A percentile compares a stretch with the other conserved stretches of the same genome.
phyloP scores from a whole-genome alignment of 2,113 vertebrate species.

The Equus przewalskii region DNA sequence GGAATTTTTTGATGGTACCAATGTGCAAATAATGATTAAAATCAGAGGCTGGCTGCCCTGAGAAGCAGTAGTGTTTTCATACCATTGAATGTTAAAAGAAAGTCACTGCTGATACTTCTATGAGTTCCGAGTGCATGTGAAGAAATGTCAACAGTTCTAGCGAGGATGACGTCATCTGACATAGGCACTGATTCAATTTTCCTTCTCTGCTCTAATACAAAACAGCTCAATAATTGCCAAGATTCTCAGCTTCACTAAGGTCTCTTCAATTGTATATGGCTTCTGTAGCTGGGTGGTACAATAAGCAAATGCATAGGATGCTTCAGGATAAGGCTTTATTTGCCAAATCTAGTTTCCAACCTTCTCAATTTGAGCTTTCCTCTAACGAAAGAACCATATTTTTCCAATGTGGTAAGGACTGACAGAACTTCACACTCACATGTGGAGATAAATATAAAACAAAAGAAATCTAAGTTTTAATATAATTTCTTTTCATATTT shows the following conservation, averaged over 20 bases:
- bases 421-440: background rate
- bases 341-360: background rate
- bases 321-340: background rate
- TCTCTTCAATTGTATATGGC: background rate
- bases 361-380: background rate
- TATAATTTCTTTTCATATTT: background rate
- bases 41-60: background rate
- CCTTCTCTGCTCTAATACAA: slow-evolving; percentile 28
- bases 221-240: background rate
- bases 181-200: background rate
- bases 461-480: slow-evolving; percentile 26
- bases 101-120: background rate
- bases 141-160: background rate
- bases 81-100: slow-evolving; percentile 12
- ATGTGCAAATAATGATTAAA: slow-evolving; percentile 61
- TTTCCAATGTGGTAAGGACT: background rate
- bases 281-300: background rate
- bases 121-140: background rate
- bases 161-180: background rate
- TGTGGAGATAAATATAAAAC: background rate
- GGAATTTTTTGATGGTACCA: slow-evolving; percentile 4
- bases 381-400: background rate
- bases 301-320: background rate
- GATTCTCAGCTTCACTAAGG: background rate
- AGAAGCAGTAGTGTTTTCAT: slow-evolving; percentile 43